Conservation (phyloP, 2,888 invertebrate species). For the Neoascia interrupta region DNA sequence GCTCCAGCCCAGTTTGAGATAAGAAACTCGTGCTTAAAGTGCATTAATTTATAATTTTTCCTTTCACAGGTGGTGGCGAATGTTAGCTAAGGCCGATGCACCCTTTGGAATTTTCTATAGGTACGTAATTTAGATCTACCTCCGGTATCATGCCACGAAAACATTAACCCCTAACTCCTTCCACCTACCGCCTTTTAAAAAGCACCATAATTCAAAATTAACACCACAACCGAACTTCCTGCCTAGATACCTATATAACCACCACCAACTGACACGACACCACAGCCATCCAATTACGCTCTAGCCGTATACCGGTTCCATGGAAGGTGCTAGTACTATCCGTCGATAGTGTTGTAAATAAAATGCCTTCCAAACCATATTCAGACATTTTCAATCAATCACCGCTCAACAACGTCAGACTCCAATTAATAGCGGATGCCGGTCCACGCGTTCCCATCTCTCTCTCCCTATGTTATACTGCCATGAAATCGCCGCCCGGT, state of each 20-base stretch:
- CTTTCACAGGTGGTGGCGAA: no score
- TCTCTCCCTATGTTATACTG: not conserved
- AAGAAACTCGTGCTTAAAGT: no score
- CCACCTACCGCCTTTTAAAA: no score
- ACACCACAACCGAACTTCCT: conserved; percentile 63
- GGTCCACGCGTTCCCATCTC: conserved; percentile 58
- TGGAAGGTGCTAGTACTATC: conserved; percentile 62
- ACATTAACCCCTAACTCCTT: no score
- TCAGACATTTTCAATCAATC: conserved; percentile 70
- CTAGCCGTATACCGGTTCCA: conserved; percentile 42
- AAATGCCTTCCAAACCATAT: conserved; percentile 66
- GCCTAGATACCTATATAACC: conserved; percentile 22
- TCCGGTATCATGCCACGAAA: no score
- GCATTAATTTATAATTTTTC: no score
- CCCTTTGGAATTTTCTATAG: no score
- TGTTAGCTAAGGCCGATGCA: no score
- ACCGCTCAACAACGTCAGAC: conserved; percentile 62
- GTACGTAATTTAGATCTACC: no score
- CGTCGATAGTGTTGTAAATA: conserved; percentile 64
- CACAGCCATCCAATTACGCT: conserved; percentile 61
- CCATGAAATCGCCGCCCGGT: conserved; percentile 40
- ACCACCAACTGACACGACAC: conserved; percentile 17
- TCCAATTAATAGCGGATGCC: conserved; percentile 69
- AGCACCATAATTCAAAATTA: conserved; percentile 65
- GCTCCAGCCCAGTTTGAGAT: no score